Base-by-base conservation (phyloP, 2,888 invertebrate species). In the Agonopterix alstromeriana region DNA sequence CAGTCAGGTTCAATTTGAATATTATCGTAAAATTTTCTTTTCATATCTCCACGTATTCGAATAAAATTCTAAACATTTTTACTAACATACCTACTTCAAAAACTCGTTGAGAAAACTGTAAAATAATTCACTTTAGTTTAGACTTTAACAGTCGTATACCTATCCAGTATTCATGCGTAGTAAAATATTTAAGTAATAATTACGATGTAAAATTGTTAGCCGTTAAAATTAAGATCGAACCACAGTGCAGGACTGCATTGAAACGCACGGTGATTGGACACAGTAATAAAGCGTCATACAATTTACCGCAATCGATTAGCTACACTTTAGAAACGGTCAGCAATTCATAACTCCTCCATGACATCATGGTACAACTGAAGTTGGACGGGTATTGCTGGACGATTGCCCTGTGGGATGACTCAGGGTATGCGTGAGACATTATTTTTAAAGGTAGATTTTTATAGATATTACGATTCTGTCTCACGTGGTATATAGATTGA, bases 221-320 rank as follows among this genome's bases (percentile, higher is more conserved):
- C 40, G 11, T 10, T 41, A 35, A 27, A 41, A 46, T 42, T 27
- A 38, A 4, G 11, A 36, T 40, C 9, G 11, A 10, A 35, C 41
- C 44, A 12, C 48, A 51, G 46, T 10, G 10, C 10, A 8, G 38
- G 42, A 47, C 7, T 46, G 46, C 51, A 53, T 54, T 55, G 58
- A 57, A 62, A 55, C 59, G 59, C 56, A 56, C 51, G 53, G 53
- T 55, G 58, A 77, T 80, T 75, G 55, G 77, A 52, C 61, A 65
- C 65, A 66, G 67, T 56, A 58, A 71, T 76, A 71, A 70, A 74
- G 67, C 66, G 61, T 56, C 62, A 64, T 62, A 61, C 70, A 71
- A 73, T 75, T 75, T 69, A 52, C 61, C 56, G 63, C 67, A 72
- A 76, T 73, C 71, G 71, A 81, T 80, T 80, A 62, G 64, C 53